phyloP scores from a whole-genome alignment of 92 coral and sea anemone species.

The Scolanthus callimorphus region DNA sequence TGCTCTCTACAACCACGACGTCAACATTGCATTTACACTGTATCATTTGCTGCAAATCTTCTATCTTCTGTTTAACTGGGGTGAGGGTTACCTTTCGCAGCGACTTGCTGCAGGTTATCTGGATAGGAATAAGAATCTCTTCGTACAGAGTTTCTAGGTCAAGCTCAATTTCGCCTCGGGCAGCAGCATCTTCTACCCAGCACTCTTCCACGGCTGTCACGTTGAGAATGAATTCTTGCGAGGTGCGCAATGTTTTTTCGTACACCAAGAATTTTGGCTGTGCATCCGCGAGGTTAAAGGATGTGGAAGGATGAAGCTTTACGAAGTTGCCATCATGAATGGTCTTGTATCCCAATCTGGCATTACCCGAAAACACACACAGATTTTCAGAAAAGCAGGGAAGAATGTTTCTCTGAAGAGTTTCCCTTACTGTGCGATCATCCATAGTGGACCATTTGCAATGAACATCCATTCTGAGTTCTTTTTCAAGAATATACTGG shows the following conservation, averaged over 20 bases:
- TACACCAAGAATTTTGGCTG: slow-evolving; percentile 78
- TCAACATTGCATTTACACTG: slow-evolving; percentile 30
- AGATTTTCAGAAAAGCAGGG: slow-evolving; percentile 67
- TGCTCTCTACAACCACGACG: slow-evolving; percentile 40
- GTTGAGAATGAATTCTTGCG: slow-evolving; percentile 72
- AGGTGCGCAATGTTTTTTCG: slow-evolving; percentile 73
- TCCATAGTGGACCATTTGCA: slow-evolving; percentile 12
- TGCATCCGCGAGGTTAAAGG: slow-evolving; percentile 64
- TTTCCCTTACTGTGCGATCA: slow-evolving; percentile 23
- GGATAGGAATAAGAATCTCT: slow-evolving; percentile 36
- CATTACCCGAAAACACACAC: slow-evolving; percentile 83
- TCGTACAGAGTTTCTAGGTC: slow-evolving; percentile 38
- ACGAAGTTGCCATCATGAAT: slow-evolving; percentile 50
- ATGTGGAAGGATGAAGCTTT: slow-evolving; percentile 85
- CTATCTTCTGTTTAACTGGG: slow-evolving; percentile 32
- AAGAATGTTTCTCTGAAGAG: slow-evolving; percentile 63
- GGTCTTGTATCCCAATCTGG: slow-evolving; percentile 78
- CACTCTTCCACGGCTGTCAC: slow-evolving; percentile 71
- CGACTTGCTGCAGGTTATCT: slow-evolving; percentile 45
- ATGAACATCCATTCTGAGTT: slow-evolving; percentile 25
- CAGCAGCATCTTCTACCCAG: slow-evolving; percentile 70
- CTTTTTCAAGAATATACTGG: slow-evolving; percentile 47
- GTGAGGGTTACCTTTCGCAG: slow-evolving; percentile 41
- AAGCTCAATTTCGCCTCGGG: slow-evolving; percentile 8
- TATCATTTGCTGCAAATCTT: slow-evolving; percentile 30